Base-by-base conservation (phyloP, 2,113 vertebrate genomes). In the Falcunculus frontatus region DNA sequence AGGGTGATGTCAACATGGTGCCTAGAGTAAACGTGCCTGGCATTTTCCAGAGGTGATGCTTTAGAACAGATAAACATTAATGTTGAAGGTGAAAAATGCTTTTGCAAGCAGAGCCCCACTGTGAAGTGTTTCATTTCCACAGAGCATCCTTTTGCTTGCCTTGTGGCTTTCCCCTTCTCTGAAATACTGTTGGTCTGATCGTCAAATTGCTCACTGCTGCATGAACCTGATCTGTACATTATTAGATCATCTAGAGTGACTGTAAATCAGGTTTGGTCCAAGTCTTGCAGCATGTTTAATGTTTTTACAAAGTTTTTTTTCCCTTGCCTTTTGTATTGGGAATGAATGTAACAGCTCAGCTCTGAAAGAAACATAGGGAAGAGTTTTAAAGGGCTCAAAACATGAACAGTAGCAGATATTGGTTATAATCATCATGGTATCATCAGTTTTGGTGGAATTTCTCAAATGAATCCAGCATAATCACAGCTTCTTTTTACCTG, bases 171-270 rank as follows among this genome's bases (percentile, higher is more conserved):
- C 95, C 87, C 92, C 95, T 94, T 73, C 63, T 57, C 76, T 88
- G 93, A 59, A 88, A 69, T 41, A 62, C 27, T 2, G 2, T 95
- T 91, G 95, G 90, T 96, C 88, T 96, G 91, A 53, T 69, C 53
- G 1, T 90, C 65, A 77, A 12, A 94, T 84, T 95, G 94, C 81
- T 95, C 79, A 94, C 65, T 96, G 94, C 94, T 90, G 94, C 96
- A 90, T 92, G 84, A 96, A 96, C 88, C 89, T 94, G 93, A 97
- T 88, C 91, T 92, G 59, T 79, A 25, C 75, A 53, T 90, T 96
- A 90, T 97, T 95, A 96, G 95, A 95, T 96, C 91, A 92, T 93
- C 81, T 56, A 55, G 60, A 96, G 53, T 73, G 88, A 83, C 91
- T 93, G 94, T 84, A 91, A 92, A 96, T 91, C 84, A 60, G 76